Percentiles rank a stretch among this genome's conserved stretches.
These are phyloP conservation scores for Hypselothyrea guttata DNA, from an alignment of 2,888 invertebrate species.

Conservation along the genomic window DNA sequence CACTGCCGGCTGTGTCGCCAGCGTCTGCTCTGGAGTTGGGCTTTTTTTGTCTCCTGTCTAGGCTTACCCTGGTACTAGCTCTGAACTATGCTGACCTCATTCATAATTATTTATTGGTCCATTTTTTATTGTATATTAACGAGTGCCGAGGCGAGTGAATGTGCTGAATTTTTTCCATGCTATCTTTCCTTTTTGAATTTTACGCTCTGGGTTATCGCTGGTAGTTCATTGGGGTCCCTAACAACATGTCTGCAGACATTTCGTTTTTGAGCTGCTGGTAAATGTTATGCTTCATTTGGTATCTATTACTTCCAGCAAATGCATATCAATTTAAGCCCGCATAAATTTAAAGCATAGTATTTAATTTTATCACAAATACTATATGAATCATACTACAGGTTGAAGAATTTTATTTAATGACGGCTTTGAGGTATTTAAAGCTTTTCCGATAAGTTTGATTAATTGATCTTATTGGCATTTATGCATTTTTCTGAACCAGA, in stretches of 20 bases:
- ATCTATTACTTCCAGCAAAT: constrained; percentile 2
- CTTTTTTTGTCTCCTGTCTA: constrained; percentile 60
- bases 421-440: too few relatives aligned
- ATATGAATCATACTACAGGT: too few relatives aligned
- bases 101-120: constrained; percentile 77
- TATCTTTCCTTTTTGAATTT: background rate
- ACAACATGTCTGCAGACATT: constrained; percentile 6
- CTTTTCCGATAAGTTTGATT: too few relatives aligned
- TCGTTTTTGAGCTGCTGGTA: constrained; percentile 2
- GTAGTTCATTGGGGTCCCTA: constrained; percentile 58
- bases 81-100: constrained; percentile 76
- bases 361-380: background rate
- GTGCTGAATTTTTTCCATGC: constrained; percentile 37
- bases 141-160: constrained; percentile 60
- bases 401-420: too few relatives aligned
- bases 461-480: too few relatives aligned
- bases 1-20: constrained; percentile 69
- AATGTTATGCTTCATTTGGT: constrained; percentile 30
- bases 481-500: too few relatives aligned
- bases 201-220: constrained; percentile 57
- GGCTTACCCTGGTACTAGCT: constrained; percentile 51
- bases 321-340: constrained; percentile 22
- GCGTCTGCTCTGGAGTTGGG: constrained; percentile 26
- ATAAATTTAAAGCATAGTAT: background rate
- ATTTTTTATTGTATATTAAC: constrained; percentile 77